These are phyloP conservation scores for Andrena camellia DNA, from an alignment of 2,888 invertebrate species.

Conservation along the genomic window DNA sequence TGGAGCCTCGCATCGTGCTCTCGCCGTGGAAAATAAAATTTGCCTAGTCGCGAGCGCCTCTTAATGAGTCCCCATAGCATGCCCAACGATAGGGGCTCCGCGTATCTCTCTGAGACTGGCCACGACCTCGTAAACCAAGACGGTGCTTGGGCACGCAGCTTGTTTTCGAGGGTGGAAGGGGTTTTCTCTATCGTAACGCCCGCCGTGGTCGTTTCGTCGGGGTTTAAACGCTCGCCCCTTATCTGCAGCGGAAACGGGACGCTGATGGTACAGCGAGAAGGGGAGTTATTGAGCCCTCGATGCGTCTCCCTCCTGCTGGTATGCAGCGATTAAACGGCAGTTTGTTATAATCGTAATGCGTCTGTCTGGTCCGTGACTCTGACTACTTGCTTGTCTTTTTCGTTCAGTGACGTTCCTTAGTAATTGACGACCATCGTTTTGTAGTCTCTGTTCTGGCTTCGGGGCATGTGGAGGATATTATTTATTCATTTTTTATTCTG, in stretches of 20 bases:
- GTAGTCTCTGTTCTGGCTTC: not conserved
- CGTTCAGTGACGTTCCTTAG: not conserved
- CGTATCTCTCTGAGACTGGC: constrained; percentile 12
- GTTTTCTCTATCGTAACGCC: constrained; percentile 34
- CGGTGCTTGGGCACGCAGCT: constrained; percentile 22
- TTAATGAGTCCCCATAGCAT: constrained; percentile 45
- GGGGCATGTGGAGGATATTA: too few species aligned
- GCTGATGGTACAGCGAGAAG: constrained; percentile 6
- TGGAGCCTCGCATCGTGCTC: not conserved
- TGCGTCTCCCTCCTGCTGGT: constrained; percentile 40
- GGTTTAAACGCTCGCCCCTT: constrained; percentile 37
- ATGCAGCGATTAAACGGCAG: constrained; percentile 77
- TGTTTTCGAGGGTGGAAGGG: constrained; percentile 9
- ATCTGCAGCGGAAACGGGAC: constrained; percentile 52
- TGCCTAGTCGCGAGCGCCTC: constrained; percentile 5
- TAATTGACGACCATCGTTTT: not conserved
- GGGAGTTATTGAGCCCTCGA: constrained; percentile 33
- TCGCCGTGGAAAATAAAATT: constrained; percentile 14
- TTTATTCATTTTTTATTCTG: too few species aligned
- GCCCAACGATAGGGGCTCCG: constrained; percentile 17
- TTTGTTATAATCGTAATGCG: constrained; percentile 78
- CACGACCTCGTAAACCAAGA: constrained; percentile 57
- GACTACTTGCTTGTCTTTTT: not conserved
- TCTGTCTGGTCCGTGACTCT: not conserved
- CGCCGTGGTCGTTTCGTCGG: constrained; percentile 35